Evolutionary conservation across 2,888 invertebrate species (phyloP), one percentile per base, ranked within the genome.

Genomic region (Drosophila tripunctata): DNA sequence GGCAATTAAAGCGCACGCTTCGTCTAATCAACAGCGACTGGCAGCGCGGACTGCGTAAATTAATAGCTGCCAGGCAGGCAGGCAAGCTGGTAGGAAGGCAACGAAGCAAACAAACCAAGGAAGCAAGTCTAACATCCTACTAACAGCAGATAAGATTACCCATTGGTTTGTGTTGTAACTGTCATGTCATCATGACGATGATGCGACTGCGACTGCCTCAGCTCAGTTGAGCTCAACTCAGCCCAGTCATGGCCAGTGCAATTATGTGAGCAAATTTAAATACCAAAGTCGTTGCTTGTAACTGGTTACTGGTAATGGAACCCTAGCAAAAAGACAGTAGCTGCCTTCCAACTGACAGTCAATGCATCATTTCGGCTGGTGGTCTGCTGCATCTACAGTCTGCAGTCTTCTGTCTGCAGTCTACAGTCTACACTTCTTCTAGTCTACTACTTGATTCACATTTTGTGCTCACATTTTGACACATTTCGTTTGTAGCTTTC

Each of bases 231-330:
- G 31, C 52, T 36, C 57, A 15, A 15, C 30, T 27, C 55, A 58
- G 67, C 65, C 36, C 57, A 78, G 83, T 70, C 76, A 72, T 80
- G 71, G 74, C 67, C 72, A 67, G 56, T 62, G 77, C 75, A 88
- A 87, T 87, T 88, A 89, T 80, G 73, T 83, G 87, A 73, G 75
- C 88, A 87, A 89, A 87, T 87, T 87, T 89, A 87, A 89, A 87
- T 89, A 79, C 87, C 89, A 66, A 66, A 67, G 63, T 17, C 57
- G 73, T 55, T 38, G 50, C 10, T 15, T 22, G 24, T 35, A 27
- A 52, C 24, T 33, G 41, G n/a, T n/a, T n/a, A n/a, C n/a, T 70
- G 41, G 65, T 54, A 75, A 71, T 71, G 65, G 54, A 68, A 68
- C 73, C 78, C 73, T 67, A 74, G 57, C 66, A 15, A 52, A 27